Evolutionary conservation across 2,797 vertebrate genomes (phyloP).

Genomic region (Pelodytes ibericus): DNA sequence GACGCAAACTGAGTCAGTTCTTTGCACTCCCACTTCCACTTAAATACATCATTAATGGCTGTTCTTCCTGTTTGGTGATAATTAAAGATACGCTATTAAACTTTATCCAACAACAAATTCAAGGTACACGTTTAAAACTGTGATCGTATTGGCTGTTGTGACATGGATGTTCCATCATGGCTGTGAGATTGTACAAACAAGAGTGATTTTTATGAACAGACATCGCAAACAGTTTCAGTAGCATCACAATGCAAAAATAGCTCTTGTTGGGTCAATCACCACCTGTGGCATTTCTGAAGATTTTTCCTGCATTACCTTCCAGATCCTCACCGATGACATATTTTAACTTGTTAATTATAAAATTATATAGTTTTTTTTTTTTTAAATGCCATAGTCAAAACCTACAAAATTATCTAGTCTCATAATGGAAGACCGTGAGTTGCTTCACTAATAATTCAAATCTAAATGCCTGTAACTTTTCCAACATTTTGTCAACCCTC

Average conservation of each 20-base stretch:
- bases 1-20: constrained; percentile 29
- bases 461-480: background rate
- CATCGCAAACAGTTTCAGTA: background rate
- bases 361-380: too few relatives aligned
- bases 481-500: background rate
- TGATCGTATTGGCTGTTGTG: too few relatives aligned
- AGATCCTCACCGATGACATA: too few relatives aligned
- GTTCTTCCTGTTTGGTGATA: background rate
- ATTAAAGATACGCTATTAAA: background rate
- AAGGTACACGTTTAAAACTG: background rate
- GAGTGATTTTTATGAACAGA: background rate
- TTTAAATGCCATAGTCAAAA: too few relatives aligned
- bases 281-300: background rate
- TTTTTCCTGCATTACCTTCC: background rate
- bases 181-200: background rate
- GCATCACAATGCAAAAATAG: background rate
- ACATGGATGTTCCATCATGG: background rate
- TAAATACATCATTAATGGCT: background rate
- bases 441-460: background rate
- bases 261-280: background rate
- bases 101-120: background rate
- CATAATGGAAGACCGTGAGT: background rate
- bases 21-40: background rate
- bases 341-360: background rate
- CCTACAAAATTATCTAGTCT: background rate